Conservation (phyloP, 2,888 invertebrate species). For the Orchesella flavescens region DNA sequence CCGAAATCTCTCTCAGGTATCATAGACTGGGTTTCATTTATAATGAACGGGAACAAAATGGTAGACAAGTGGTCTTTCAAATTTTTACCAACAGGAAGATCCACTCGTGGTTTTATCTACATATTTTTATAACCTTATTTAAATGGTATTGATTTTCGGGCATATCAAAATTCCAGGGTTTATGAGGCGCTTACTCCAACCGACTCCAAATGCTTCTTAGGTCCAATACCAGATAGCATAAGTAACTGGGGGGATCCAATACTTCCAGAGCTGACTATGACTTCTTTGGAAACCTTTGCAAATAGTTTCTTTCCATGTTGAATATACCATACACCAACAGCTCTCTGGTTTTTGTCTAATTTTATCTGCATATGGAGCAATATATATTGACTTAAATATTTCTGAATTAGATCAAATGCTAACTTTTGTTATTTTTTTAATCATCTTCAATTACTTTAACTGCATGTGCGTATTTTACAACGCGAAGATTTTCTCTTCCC, state of each 20-base stretch:
- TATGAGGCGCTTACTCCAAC: conserved; percentile 34
- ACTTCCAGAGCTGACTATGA: conserved; percentile 61
- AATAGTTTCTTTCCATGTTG: conserved; percentile 63
- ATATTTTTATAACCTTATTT: background rate
- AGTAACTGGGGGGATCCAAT: conserved; percentile 66
- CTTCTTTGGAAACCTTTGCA: conserved; percentile 64
- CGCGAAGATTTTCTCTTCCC: conserved; percentile 59
- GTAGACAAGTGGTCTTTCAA: conserved; percentile 63
- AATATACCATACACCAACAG: conserved; percentile 66
- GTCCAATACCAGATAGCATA: conserved; percentile 68
- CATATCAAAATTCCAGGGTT: too few relatives aligned
- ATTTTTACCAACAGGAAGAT: conserved; percentile 67
- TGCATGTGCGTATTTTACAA: conserved; percentile 67
- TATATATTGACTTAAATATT: background rate
- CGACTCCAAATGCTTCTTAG: conserved; percentile 54
- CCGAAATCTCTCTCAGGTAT: conserved; percentile 67
- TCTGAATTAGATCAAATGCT: background rate
- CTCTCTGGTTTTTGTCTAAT: conserved; percentile 59
- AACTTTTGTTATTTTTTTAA: too few relatives aligned
- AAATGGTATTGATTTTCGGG: too few relatives aligned
- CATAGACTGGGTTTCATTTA: conserved; percentile 55
- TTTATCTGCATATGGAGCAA: conserved; percentile 50
- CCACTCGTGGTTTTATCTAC: conserved; percentile 60
- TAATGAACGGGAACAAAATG: conserved; percentile 49
- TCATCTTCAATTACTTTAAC: conserved; percentile 66